Evolutionary conservation across 2,888 invertebrate genomes (phyloP), one percentile per base, ranked within the genome.

Genomic region (Teinopalpus imperialis): DNA sequence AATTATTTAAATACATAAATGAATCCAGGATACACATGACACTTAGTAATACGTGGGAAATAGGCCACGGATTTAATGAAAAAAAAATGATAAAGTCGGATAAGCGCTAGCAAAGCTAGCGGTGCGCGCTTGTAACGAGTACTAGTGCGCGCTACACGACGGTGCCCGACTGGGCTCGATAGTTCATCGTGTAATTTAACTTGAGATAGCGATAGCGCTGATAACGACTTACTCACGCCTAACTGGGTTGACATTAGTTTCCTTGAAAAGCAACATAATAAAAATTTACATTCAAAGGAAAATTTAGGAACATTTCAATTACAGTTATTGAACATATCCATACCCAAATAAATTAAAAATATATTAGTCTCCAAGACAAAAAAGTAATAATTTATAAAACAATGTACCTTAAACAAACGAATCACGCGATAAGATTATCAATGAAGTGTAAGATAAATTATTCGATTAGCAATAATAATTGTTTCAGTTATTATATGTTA

Each of bases 191-290:
- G 73, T 78, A 81, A 81, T 80, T 79, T 79, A 74, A 79, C 76
- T 76, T 71, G 69, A 85, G 87, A 87, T 86, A 87, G 80, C 81
- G 86, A 85, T 85, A 85, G 62, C 61, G 63, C 73, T 82, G 87
- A 88, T 87, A 87, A 87, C 73, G 61, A 47, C 49, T 56, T 50
- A 57, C 53, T 53, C 60, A 53, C 56, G 50, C 43, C 46, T 50
- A 46, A 49, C 48, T 18, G 37, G 49, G 54, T 49, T 51, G 48
- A 54, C 45, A 52, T 50, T 49, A 46, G 34, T 42, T 48, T 39
- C 42, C 48, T 49, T 47, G 32, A n/a, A 23, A 21, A 40, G 37
- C 30, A 18, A 13, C 18, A 6, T 14, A n/a, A 13, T 16, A 4
- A 16, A 4, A 13, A 36, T 8, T 8, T 30, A n/a, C n/a, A n/a